Percentiles rank a stretch among this genome's conserved stretches.
These are phyloP conservation scores for Anoura caudifer DNA, from an alignment of 2,113 vertebrate species.

Conservation along the genomic window DNA sequence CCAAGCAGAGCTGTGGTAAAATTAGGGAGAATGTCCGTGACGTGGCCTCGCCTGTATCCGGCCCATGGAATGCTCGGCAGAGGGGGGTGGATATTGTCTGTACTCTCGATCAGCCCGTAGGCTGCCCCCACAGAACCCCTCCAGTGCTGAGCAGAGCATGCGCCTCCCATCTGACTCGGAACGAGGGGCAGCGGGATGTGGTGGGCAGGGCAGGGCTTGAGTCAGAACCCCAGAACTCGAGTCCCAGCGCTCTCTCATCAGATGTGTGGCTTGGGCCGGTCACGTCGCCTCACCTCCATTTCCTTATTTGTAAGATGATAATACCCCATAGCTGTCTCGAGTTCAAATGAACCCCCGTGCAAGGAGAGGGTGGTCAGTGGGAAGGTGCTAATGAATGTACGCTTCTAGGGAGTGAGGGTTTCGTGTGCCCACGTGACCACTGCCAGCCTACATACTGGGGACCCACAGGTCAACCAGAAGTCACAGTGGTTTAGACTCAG, in stretches of 20 bases:
- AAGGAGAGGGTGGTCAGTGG: not conserved
- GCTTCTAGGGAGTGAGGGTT: not conserved
- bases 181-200: not conserved
- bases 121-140: not conserved
- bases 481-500: not conserved
- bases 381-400: not conserved
- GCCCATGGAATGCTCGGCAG: accelerated
- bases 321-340: not conserved
- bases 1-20: not conserved
- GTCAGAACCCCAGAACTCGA: not conserved
- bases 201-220: not conserved
- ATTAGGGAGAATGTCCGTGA: not conserved
- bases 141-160: not conserved
- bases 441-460: not conserved
- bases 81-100: not conserved
- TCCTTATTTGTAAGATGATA: not conserved
- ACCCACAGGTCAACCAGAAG: not conserved
- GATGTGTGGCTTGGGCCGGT: not conserved
- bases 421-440: not conserved
- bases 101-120: not conserved
- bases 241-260: not conserved
- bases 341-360: not conserved
- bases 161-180: not conserved
- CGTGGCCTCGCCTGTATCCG: accelerated
- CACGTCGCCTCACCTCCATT: not conserved